Base-by-base conservation (phyloP, 2,888 invertebrate genomes). In the Hybos culiciformis region DNA sequence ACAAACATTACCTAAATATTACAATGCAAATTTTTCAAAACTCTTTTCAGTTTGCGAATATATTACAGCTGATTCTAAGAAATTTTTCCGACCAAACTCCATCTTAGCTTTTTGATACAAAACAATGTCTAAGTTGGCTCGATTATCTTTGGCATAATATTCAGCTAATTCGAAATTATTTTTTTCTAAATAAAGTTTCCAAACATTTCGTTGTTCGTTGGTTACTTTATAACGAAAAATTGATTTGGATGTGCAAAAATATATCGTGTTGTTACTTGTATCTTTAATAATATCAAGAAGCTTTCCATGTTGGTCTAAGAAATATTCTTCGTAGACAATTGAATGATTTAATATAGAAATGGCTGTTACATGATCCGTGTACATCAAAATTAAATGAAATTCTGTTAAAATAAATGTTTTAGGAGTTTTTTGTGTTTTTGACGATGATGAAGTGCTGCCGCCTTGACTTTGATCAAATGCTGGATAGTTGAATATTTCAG, bases 1-100 rank as follows among this genome's bases (percentile, higher is more conserved):
- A n/a, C n/a, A n/a, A n/a, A n/a, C n/a, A n/a, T n/a, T n/a, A n/a
- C n/a, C n/a, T n/a, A n/a, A n/a, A n/a, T 96, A 94, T 60, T 92
- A 93, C 11, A 97, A 70, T 42, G 93, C 87, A 29, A 96, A 80
- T 53, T 90, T 90, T 68, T 97, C 97, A 60, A 98, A 96, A 17
- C 92, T 85, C 33, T 84, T 83, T 54, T 84, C 80, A 0, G 94
- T 92, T 55, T 90, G 81, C 0, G 96, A 91, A 61, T 83, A 96
- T 51, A 85, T 77, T 53, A 79, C 72, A 0, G 97, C 97, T 61
- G 92, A 91, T 51, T 77, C 74, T 46, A 82, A 77, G 54, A 80
- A 93, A 65, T 84, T 73, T 45, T 79, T 78, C 49, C 80, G 76
- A 6, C 76, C 73, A 56, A 92, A 94, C 3, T 84, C 70, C 56